Percentiles rank a stretch among this genome's conserved stretches.
Evolutionary conservation across 2,888 invertebrate genomes (phyloP).

Genomic region (Rotaria sp.): DNA sequence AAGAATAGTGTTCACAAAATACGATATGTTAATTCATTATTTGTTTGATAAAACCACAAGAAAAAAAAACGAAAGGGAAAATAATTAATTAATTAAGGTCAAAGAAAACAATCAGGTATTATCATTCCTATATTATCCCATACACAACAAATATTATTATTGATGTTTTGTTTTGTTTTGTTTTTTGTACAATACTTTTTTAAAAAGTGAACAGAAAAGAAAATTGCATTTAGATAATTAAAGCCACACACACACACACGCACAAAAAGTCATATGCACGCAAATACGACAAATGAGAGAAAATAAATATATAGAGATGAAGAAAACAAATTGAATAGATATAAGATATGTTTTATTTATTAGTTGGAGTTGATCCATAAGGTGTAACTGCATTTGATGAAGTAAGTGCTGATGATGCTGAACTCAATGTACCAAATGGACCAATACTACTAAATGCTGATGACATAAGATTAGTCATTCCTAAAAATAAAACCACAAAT

Average conservation of each 20-base stretch:
- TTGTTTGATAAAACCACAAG: neutral
- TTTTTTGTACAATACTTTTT: constrained; percentile 6
- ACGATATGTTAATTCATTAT: neutral
- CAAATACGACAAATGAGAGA: neutral
- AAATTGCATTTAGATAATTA: constrained; percentile 7
- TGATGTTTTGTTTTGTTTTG: neutral
- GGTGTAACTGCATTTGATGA: neutral
- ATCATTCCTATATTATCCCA: neutral
- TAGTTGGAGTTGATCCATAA: neutral
- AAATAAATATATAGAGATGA: neutral
- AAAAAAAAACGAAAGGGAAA: neutral
- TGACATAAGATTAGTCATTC: constrained; percentile 40
- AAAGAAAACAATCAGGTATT: neutral
- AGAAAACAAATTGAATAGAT: neutral
- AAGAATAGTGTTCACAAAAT: neutral
- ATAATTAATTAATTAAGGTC: too few relatives aligned
- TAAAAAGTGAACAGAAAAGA: neutral
- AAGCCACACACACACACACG: neutral
- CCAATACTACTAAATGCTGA: constrained; percentile 39
- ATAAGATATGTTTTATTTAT: neutral
- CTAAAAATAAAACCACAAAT: neutral
- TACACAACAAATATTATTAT: too few relatives aligned
- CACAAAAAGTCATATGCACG: neutral
- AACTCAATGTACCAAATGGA: constrained; percentile 33
- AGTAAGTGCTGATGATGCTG: constrained; percentile 2